phyloP scores from a whole-genome alignment of 2,888 invertebrate species.

The Apomyelois bistriatella region DNA sequence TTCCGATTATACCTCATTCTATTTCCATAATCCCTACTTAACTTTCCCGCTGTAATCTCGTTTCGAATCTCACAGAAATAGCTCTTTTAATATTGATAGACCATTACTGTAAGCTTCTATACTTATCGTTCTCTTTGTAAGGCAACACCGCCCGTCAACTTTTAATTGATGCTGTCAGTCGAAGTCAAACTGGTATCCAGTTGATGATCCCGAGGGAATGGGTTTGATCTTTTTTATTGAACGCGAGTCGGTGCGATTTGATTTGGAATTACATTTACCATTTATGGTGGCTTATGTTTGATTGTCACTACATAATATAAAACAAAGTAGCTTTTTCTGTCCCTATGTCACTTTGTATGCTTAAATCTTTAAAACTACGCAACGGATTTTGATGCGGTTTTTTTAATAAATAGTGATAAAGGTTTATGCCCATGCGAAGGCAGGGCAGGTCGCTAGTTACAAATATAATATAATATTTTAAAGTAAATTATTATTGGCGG shows the following conservation, averaged over 20 bases:
- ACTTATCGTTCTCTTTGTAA: slow-evolving; percentile 68
- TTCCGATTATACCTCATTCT: slow-evolving; percentile 5
- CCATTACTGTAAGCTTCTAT: slow-evolving; percentile 61
- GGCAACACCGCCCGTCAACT: slow-evolving; percentile 65
- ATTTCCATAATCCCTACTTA: slow-evolving; percentile 14
- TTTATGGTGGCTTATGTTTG: background rate
- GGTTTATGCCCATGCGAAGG: too few species aligned
- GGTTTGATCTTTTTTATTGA: slow-evolving; percentile 42
- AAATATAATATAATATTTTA: too few species aligned
- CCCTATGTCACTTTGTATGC: too few species aligned
- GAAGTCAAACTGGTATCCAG: slow-evolving; percentile 55
- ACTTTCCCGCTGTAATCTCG: slow-evolving; percentile 10
- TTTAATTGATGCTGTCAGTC: slow-evolving; percentile 79
- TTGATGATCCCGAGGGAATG: slow-evolving; percentile 55
- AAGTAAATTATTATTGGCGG: too few species aligned
- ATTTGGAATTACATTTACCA: background rate
- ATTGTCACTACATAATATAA: too few species aligned
- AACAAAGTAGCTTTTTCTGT: too few species aligned
- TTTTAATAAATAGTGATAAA: too few species aligned
- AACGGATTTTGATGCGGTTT: too few species aligned
- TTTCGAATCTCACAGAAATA: slow-evolving; percentile 27
- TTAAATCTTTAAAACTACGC: too few species aligned
- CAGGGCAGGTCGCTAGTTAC: too few species aligned
- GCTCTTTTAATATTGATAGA: slow-evolving; percentile 65
- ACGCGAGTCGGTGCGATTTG: slow-evolving; percentile 8